phyloP scores from a whole-genome alignment of 1,140 invertebrate genomes.

The Drosophila kanapiae region DNA sequence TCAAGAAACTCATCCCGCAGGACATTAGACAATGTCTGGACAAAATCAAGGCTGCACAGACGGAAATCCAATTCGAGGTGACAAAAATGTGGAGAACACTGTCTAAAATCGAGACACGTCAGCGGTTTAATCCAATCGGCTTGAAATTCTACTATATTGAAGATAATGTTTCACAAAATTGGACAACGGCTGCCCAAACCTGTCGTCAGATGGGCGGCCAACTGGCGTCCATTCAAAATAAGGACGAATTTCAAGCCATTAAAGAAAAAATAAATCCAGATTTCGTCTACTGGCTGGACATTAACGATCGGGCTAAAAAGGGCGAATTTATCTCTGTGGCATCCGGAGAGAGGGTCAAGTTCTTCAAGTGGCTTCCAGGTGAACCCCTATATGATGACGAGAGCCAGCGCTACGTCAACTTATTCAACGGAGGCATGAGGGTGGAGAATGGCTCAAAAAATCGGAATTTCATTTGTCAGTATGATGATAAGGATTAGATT shows the following conservation, averaged over 20 bases:
- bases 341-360: neutral
- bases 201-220: neutral
- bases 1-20: neutral
- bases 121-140: neutral
- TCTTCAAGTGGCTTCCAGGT: neutral
- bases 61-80: neutral
- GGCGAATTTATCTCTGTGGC: neutral
- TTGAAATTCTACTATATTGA: neutral
- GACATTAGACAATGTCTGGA: neutral
- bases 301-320: neutral
- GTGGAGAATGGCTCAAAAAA: constrained; percentile 1
- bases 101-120: neutral
- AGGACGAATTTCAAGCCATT: neutral
- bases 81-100: neutral
- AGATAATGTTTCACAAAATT: neutral
- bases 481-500: neutral
- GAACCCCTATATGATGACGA: constrained; percentile 8
- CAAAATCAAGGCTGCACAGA: neutral
- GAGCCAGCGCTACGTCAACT: neutral
- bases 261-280: neutral
- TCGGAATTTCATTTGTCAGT: constrained; percentile 10
- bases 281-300: neutral
- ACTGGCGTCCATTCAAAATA: neutral
- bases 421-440: constrained; percentile 6
- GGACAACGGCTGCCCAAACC: neutral